A percentile compares a stretch with the other conserved stretches of the same genome.
Conservation (phyloP, 2,888 invertebrate genomes). For the Callosobruchus maculatus region DNA sequence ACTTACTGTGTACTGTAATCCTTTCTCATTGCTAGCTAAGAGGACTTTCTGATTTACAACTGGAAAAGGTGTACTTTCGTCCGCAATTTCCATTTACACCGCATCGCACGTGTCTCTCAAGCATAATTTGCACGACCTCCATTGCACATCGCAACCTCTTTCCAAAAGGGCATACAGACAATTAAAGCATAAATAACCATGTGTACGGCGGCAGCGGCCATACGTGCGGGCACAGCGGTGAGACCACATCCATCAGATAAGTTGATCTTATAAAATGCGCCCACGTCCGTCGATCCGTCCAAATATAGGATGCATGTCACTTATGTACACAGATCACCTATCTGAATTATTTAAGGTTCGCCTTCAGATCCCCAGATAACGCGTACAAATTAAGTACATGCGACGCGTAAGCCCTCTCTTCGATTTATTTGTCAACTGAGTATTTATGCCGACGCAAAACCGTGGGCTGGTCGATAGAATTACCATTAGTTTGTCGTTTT, state of each 20-base stretch:
- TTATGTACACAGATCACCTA: conserved; percentile 21
- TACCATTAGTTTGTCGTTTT: no score
- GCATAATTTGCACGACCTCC: not conserved
- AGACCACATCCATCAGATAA: not conserved
- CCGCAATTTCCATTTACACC: not conserved
- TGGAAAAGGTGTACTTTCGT: no score
- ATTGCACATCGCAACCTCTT: not conserved
- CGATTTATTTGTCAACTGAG: not conserved
- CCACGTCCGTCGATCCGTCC: conserved; percentile 15
- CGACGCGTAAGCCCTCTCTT: not conserved
- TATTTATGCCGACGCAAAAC: not conserved
- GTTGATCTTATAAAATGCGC: not conserved
- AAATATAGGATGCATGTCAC: conserved; percentile 26
- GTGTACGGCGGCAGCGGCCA: not conserved
- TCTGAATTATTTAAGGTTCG: conserved; percentile 32
- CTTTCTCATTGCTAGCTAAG: no score
- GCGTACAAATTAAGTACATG: conserved; percentile 23
- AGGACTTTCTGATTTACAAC: no score
- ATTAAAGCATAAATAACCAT: not conserved
- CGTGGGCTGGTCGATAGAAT: not conserved
- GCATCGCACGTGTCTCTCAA: not conserved
- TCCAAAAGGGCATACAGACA: not conserved
- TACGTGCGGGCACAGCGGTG: not conserved
- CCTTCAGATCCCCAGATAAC: conserved; percentile 29
- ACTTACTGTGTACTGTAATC: no score